Evolutionary conservation across 2,113 vertebrate genomes (phyloP).

Genomic region (Saccopteryx leptura): DNA sequence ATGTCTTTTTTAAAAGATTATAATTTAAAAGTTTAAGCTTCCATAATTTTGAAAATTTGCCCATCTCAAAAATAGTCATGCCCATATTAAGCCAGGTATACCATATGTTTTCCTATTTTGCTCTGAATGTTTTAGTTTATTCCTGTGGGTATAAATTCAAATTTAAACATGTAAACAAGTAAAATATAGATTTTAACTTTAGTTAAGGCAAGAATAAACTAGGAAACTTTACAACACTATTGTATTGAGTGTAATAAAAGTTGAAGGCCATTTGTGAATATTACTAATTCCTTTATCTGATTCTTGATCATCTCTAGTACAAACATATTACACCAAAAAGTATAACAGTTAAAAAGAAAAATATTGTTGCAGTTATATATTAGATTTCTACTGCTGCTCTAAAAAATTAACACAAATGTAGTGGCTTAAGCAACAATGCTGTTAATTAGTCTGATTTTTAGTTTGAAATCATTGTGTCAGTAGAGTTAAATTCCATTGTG

Average conservation of each 20-base stretch:
- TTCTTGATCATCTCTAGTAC: background rate
- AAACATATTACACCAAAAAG: background rate
- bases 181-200: background rate
- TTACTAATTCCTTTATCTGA: background rate
- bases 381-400: background rate
- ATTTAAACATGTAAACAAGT: constrained; percentile 3
- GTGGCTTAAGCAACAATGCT: background rate
- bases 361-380: background rate
- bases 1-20: background rate
- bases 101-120: background rate
- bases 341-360: background rate
- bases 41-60: background rate
- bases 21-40: background rate
- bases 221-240: background rate
- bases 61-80: background rate
- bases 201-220: background rate
- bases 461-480: background rate
- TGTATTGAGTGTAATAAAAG: background rate
- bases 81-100: background rate
- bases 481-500: background rate
- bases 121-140: background rate
- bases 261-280: background rate
- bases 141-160: background rate
- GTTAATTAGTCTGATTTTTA: background rate
- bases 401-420: background rate